Evolutionary conservation across 2,113 vertebrate species (phyloP), one percentile per base, ranked within the genome.

Genomic region (Phyllopteryx taeniolatus): DNA sequence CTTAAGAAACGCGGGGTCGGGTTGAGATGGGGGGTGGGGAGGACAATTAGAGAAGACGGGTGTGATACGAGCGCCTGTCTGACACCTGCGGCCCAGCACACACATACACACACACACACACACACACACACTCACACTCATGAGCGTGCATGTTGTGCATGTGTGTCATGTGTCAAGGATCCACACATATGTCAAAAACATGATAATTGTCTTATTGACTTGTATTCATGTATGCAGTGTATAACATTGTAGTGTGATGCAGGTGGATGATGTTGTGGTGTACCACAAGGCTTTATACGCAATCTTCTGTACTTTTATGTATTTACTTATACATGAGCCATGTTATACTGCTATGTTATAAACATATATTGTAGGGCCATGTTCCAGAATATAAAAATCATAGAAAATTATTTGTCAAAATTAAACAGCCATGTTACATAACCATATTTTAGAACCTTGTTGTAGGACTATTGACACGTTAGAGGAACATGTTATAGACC

Each of bases 61-160:
- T 65, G 63, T 44, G 19, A 43, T 42, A 63, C 8, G 17, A 42
- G 2, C 8, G 60, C 33, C 60, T 62, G 60, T 62, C 60, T 42
- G 63, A 65, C 63, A 65, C 63, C 63, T 65, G 63, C 63, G 42
- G 20, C 62, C 15, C 33, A 5, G 27, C 60, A 39, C 60, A 35
- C 35, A 20, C 60, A 42, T 33, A 15, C 3, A 39, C 8, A 12
- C 33, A 19, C 19, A n/a, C 20, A 15, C 3, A 39, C 8, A 12
- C 33, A 19, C 19, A n/a, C 20, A 20, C 10, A 43, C 19, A 5
- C 27, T 27, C n/a, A 22, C 19, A n/a, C n/a, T 1, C 20, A 42
- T 39, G 39, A 42, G 8, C 20, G 9, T n/a, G 19, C 39, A 15
- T 8, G 12, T 33, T 5, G 4, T 75, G 15, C 49, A 19, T 53